Conservation (phyloP, 2,113 vertebrate genomes). For the Ciconia boyciana region DNA sequence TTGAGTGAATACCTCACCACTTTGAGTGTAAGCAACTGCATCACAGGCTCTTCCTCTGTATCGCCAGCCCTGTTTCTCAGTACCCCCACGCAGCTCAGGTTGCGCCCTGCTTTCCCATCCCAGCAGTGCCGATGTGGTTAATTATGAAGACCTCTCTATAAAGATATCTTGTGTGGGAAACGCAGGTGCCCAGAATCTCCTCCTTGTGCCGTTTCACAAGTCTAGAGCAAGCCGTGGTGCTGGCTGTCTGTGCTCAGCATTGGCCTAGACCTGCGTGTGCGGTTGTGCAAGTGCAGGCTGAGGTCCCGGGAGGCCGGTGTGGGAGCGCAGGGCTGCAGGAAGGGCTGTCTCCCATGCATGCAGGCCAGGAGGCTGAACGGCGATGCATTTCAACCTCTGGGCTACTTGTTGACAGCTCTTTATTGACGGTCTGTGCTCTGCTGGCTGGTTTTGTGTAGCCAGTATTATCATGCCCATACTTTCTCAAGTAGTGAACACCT, state of each 20-base stretch:
- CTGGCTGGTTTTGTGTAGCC: neutral
- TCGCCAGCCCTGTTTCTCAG: neutral
- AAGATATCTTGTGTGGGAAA: neutral
- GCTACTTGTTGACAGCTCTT: neutral
- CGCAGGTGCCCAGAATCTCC: neutral
- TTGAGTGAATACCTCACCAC: neutral
- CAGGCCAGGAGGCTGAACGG: neutral
- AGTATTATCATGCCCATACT: neutral
- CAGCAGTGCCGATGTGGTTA: accelerated
- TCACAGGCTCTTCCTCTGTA: accelerated
- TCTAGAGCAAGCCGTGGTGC: accelerated
- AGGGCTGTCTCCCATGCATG: accelerated
- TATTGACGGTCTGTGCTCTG: neutral
- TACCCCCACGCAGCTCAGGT: accelerated
- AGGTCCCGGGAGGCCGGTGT: neutral
- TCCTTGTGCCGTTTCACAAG: neutral
- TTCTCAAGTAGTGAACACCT: neutral
- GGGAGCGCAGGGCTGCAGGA: neutral
- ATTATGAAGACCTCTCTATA: neutral
- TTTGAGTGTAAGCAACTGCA: neutral
- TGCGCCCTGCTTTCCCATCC: neutral
- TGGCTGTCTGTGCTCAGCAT: neutral
- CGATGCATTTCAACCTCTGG: accelerated
- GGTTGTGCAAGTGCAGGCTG: neutral
- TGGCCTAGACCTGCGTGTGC: accelerated